Evolutionary conservation across 2,888 invertebrate genomes (phyloP).

Genomic region (Salticus scenicus): DNA sequence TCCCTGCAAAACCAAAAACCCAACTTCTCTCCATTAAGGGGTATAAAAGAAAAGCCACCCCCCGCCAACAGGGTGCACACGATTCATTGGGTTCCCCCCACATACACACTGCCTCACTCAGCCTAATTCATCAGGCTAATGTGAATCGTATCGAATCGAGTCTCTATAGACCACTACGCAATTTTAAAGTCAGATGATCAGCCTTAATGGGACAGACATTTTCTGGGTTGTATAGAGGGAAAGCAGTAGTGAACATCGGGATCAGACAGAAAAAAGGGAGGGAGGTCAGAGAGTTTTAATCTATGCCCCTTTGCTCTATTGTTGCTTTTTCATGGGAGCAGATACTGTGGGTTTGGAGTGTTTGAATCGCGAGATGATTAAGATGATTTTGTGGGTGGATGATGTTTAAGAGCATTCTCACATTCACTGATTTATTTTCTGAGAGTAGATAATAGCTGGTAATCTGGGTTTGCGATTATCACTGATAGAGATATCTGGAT

Average conservation of each 20-base stretch:
- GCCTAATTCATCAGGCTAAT: slow-evolving; percentile 66
- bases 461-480: too few species aligned
- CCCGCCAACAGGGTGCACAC: not conserved
- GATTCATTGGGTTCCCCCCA: slow-evolving; percentile 20
- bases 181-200: slow-evolving; percentile 69
- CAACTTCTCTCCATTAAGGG: not conserved
- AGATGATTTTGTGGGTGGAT: slow-evolving; percentile 15
- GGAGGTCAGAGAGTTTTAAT: slow-evolving; percentile 6
- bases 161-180: slow-evolving; percentile 62
- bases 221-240: not conserved
- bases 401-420: not conserved
- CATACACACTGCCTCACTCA: slow-evolving; percentile 27
- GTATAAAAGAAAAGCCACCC: not conserved
- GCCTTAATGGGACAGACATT: slow-evolving; percentile 55
- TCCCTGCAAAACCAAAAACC: slow-evolving; percentile 14
- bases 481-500: too few species aligned
- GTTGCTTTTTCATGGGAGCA: slow-evolving; percentile 10
- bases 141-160: slow-evolving; percentile 59
- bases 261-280: not conserved
- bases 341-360: slow-evolving; percentile 12
- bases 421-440: too few species aligned
- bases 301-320: slow-evolving; percentile 1
- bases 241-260: slow-evolving; percentile 14
- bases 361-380: slow-evolving; percentile 3
- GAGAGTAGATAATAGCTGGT: too few species aligned